Conservation (phyloP, 2,113 vertebrate species). For the Tragulus kanchil region DNA sequence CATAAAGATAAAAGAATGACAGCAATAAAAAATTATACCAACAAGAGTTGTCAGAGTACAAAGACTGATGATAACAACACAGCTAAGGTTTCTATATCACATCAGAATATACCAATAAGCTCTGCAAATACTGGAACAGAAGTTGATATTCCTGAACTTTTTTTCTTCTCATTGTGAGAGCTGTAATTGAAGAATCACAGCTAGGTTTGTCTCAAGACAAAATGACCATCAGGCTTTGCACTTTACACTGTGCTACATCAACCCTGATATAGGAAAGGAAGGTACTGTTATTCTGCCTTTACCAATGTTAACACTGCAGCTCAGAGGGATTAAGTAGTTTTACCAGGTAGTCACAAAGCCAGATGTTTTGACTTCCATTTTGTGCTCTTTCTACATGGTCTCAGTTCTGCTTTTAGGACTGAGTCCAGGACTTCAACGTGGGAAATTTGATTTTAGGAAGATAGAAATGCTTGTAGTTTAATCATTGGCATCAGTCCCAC, state of each 20-base stretch:
- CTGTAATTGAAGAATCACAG: conserved; percentile 27
- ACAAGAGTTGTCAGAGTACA: background rate
- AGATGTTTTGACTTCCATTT: background rate
- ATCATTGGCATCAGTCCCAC: background rate
- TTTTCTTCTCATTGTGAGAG: background rate
- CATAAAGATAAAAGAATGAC: background rate
- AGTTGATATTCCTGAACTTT: background rate
- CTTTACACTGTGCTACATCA: background rate
- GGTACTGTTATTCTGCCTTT: background rate
- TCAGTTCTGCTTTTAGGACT: background rate
- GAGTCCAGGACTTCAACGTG: background rate
- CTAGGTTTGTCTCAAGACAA: conserved; percentile 50
- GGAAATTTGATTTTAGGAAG: background rate
- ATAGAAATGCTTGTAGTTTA: background rate
- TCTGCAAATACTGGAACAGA: conserved; percentile 11
- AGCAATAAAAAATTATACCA: conserved; percentile 23
- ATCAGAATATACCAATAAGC: conserved; percentile 11
- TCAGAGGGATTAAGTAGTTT: conserved; percentile 14
- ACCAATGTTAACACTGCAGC: background rate
- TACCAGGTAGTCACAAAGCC: background rate
- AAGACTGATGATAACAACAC: conserved; percentile 1
- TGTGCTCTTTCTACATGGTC: background rate
- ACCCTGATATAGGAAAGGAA: background rate
- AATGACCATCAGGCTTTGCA: background rate
- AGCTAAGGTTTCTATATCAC: background rate